Evolutionary conservation across 2,113 vertebrate species (phyloP), one percentile per base, ranked within the genome.

Genomic region (Cinclus cinclus): DNA sequence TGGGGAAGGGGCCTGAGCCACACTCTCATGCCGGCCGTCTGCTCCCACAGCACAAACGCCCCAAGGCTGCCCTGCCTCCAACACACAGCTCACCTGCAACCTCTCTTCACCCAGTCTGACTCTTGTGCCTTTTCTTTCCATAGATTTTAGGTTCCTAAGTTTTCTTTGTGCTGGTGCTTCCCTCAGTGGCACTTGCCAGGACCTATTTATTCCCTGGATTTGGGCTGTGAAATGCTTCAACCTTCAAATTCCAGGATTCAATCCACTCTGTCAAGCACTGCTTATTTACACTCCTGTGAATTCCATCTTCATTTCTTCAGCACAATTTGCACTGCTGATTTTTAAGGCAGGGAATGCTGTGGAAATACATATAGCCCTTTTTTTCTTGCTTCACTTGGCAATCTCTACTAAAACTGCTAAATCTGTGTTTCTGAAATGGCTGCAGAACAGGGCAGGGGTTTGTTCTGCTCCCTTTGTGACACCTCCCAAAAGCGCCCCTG

Each of bases 51-150:
- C 82, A 53, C 81, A 24, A 7, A 13, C 15, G 4, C 39, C 27
- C 46, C 44, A 0, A 4, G 3, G 2, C 63, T 58, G 76, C 30
- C 16, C 68, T 91, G 49, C 59, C 62, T 44, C n/a, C 75, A 73
- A 62, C 74, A 71, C 46, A 5, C 33, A 21, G 81, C 13, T 75
- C 62, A 21, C 13, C 62, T 44, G 47, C 25, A 76, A n/a, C 53
- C 33, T 91, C 65, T 52, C 62, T 2, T 2, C 19, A 28, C 6
- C 10, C 6, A 0, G 0, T 77, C 77, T 63, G 70, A 37, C 7
- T 83, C 42, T 31, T 30, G 27, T 65, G 55, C 71, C 60, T 90
- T 85, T 79, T 85, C 35, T 76, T 89, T 55, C 33, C 4, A 7
- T 22, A 65, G 31, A 18, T 59, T 90, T 64, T 67, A 65, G 8